Evolutionary conservation across 2,888 invertebrate genomes (phyloP), one percentile per base, ranked within the genome.

Genomic region (Metallyticus violacea): DNA sequence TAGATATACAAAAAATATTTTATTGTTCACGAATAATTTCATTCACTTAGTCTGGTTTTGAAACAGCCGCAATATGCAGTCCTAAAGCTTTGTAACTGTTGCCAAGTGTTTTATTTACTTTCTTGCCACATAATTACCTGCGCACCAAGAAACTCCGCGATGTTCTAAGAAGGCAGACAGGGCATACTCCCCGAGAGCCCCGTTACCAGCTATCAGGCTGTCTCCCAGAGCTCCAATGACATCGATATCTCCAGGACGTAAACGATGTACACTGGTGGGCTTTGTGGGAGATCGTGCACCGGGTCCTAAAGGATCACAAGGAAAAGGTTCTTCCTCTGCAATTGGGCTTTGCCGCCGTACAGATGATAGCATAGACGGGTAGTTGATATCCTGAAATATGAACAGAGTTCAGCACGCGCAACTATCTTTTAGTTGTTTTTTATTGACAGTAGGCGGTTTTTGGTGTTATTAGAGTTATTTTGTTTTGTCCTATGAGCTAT

Each of bases 141-240:
- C 94, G 91, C 95, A 95, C 95, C 96, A 96, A 15, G 96, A 96
- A 1, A 96, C 95, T 0, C 96, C 96, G 85, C 96, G 92, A 88
- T 96, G 94, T 90, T 96, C 96, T 88, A 96, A 94, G 89, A 96
- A 94, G 0, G 96, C 95, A 2, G 96, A 96, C 3, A 96, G 91
- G 0, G 96, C 95, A 90, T 93, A 96, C 90, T 95, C 95, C 88
- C 96, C 96, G 89, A 96, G 91, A 0, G 96, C 96, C 0, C 96
- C 96, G 89, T 95, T 85, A 6, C 95, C 96, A 1, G 96, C 96
- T 1, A 96, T 94, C 88, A 96, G 90, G 0, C 95, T 96, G 91
- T 96, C 96, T 0, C 96, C 96, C 89, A 96, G 93, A 0, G 95
- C 95, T 0, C 94, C 96, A 22, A 96, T 93, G 76, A 96, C 94